Evolutionary conservation across 2,797 vertebrate genomes (phyloP).

Genomic region (Chelonia mydas): DNA sequence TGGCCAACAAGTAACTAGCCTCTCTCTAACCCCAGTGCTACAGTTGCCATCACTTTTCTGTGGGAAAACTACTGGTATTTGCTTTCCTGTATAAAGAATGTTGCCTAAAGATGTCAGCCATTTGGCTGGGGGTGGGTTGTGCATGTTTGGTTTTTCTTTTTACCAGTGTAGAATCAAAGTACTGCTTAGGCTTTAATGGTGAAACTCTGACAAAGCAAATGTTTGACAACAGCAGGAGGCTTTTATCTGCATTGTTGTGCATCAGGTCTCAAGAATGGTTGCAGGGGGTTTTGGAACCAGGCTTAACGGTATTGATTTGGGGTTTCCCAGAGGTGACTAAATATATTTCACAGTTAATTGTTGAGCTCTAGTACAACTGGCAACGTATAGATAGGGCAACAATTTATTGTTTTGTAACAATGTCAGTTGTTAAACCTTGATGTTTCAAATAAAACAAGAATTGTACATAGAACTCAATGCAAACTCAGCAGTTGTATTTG

Average conservation of each 20-base stretch:
- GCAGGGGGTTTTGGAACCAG: constrained; percentile 81
- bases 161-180: constrained; percentile 45
- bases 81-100: constrained; percentile 75
- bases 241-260: constrained; percentile 77
- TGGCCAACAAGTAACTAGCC: constrained; percentile 47
- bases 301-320: constrained; percentile 79
- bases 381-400: constrained; percentile 77
- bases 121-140: constrained; percentile 66
- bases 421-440: constrained; percentile 84
- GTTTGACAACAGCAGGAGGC: constrained; percentile 74
- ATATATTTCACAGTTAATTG: constrained; percentile 80
- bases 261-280: constrained; percentile 82
- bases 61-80: constrained; percentile 80
- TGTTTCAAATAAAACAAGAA: constrained; percentile 83
- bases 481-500: constrained; percentile 88
- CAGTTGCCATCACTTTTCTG: constrained; percentile 77
- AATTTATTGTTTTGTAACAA: constrained; percentile 82
- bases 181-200: constrained; percentile 78
- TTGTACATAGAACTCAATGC: constrained; percentile 86
- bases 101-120: constrained; percentile 75
- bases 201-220: constrained; percentile 77
- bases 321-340: constrained; percentile 80
- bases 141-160: constrained; percentile 67
- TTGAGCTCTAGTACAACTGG: constrained; percentile 84
- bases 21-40: constrained; percentile 66